Conservation (phyloP, 1,140 invertebrate genomes). For the Brachionus rubens region DNA sequence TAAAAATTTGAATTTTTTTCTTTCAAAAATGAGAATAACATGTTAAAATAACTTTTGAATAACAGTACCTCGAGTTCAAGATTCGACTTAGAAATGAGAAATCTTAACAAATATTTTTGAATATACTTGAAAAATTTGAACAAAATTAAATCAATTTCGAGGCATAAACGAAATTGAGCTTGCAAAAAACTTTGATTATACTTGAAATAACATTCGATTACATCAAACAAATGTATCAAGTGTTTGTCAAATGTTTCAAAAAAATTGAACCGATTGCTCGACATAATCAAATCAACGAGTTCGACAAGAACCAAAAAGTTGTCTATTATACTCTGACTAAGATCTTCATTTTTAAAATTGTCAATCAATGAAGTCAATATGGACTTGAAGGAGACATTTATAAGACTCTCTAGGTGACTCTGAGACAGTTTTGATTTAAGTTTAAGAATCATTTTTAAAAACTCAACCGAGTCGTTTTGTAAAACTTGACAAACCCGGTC, state of each 20-base stretch:
- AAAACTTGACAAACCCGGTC: neutral
- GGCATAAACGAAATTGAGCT: neutral
- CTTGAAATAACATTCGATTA: slow-evolving; percentile 16
- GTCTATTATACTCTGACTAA: slow-evolving; percentile 9
- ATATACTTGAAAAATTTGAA: slow-evolving; percentile 43
- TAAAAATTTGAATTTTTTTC: slow-evolving; percentile 10
- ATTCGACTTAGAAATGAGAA: slow-evolving; percentile 6
- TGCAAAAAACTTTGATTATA: neutral
- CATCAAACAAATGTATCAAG: neutral
- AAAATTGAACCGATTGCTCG: neutral
- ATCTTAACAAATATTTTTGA: slow-evolving; percentile 23
- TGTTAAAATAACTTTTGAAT: slow-evolving; percentile 22
- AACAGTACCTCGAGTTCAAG: neutral
- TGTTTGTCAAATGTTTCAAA: neutral
- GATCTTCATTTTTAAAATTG: neutral
- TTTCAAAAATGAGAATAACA: neutral
- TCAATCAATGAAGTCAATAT: neutral
- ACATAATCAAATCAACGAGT: slow-evolving; percentile 14
- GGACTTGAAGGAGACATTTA: neutral
- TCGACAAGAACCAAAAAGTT: slow-evolving; percentile 10
- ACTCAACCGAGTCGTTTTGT: neutral
- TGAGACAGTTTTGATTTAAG: slow-evolving; percentile 11
- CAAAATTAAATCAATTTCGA: neutral
- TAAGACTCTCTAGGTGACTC: neutral
- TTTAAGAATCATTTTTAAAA: neutral